A percentile compares a stretch with the other conserved stretches of the same genome.
Conservation (phyloP, 2,888 invertebrate species). For the Creontiades dilutus region DNA sequence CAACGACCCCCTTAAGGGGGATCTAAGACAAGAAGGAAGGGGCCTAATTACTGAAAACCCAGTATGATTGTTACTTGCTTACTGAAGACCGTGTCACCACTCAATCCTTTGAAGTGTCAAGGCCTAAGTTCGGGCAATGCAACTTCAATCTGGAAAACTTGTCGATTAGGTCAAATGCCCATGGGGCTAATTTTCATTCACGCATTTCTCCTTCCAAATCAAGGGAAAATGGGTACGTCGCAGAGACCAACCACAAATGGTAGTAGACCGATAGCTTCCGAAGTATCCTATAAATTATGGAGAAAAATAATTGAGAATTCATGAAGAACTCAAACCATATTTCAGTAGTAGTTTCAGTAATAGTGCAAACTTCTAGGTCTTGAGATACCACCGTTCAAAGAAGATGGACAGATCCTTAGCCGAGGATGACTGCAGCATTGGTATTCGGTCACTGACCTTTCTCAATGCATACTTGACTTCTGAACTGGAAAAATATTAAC, state of each 20-base stretch:
- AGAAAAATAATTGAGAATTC: conserved; percentile 23
- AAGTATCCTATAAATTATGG: conserved; percentile 35
- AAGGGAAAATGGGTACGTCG: too few species aligned
- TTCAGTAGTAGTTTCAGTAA: neutral
- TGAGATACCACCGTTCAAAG: conserved; percentile 19
- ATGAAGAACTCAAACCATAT: neutral
- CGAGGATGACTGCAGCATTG: neutral
- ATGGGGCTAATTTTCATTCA: neutral
- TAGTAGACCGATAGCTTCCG: neutral
- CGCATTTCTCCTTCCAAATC: too few species aligned
- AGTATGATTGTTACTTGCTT: neutral
- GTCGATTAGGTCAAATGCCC: neutral
- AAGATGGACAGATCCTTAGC: too few species aligned
- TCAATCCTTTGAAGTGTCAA: neutral
- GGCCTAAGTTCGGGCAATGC: neutral
- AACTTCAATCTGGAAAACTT: neutral
- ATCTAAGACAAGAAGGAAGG: neutral
- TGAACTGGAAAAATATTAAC: neutral
- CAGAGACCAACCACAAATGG: too few species aligned
- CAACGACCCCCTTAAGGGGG: conserved; percentile 14
- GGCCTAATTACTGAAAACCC: neutral
- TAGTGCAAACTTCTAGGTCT: neutral
- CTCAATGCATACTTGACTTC: conserved; percentile 4
- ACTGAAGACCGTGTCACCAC: neutral
- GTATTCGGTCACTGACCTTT: conserved; percentile 12